Evolutionary conservation across 1,140 invertebrate species (phyloP), one percentile per base, ranked within the genome.

Genomic region (Littorina saxatilis): DNA sequence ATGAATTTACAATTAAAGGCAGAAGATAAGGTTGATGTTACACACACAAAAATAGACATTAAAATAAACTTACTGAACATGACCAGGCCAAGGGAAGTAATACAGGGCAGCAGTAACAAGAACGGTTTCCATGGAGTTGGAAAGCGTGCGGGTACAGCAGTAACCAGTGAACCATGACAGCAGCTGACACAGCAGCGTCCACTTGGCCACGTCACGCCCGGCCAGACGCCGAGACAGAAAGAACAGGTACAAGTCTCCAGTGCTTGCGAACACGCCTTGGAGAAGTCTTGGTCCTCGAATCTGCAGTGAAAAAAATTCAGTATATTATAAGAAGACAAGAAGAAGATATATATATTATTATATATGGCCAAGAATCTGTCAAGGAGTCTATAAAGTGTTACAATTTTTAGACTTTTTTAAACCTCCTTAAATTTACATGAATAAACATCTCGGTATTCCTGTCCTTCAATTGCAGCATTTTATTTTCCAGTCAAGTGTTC

Each of bases 151-250:
- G 1, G 96, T 95, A 0, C 95, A 95, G 68, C 96, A 97, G 91
- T 97, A 99, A 88, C 97, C 96, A 94, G 96, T 96, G 89, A 97
- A 99, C 96, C 96, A 98, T 74, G 95, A 95, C 0, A 95, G 94
- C 39, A 88, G 83, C 72, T 92, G 88, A 88, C 89, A 92, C 9
- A 93, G 81, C 9, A 93, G 81, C 4, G 91, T 90, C 91, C 91
- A 93, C 80, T 89, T 88, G 9, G 91, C 93, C 50, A 85, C 89
- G 9, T 89, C 79, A 75, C 83, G 52, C 58, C 88, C 88, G 81
- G 86, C 85, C 11, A 93, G 83, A 43, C 89, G 85, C 58, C 84
- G 82, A 9, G 91, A 91, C 35, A 93, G 80, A 70, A 92, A 90
- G 81, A 90, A 93, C n/a, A 92, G 86, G 76, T 91, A 91, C 2